Evolutionary conservation across 2,797 vertebrate species (phyloP), one percentile per base, ranked within the genome.

Genomic region (Paedocypris micromegethes): DNA sequence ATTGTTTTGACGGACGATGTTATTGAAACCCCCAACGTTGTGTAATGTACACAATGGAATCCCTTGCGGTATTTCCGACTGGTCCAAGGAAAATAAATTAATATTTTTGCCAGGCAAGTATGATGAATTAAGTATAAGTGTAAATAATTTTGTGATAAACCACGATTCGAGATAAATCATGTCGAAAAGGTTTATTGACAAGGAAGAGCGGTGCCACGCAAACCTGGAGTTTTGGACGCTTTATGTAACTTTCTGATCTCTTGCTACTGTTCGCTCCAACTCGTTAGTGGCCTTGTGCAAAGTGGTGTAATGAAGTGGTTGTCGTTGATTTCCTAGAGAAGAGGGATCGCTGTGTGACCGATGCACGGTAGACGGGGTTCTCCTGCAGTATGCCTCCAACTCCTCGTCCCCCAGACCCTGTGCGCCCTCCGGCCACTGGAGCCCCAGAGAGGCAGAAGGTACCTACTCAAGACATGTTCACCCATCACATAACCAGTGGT

Each of bases 301-400:
- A 23, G 23, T 23, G 23, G 23, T 23, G 23, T 23, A 23, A 23
- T 23, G 23, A 23, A 23, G 23, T n/a, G 54, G 80, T 69, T 87
- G 86, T 87, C 88, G 89, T 93, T 95, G 91, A 91, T 92, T 93
- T 96, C 91, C 93, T 98, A 99, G 97, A 97, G 96, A 97, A 95
- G 89, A 96, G 93, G 95, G 96, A 98, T 95, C 93, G 89, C 89
- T 94, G 72, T 98, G 97, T 85, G 92, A 96, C 75, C 91, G 93
- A 85, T 99, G 97, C 75, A 88, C 84, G 0, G 96, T 97, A 81
- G 92, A 91, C 76, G 88, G 88, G 80, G 88, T 94, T 78, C 87
- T 99, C 67, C 88, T 97, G 69, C 96, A 99, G 48, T 97, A 94
- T 0, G 96, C 95, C 67, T 92, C 90, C 80, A 95, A 95, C 38